Percentiles rank a stretch among this genome's conserved stretches.
Evolutionary conservation across 2,797 vertebrate genomes (phyloP).

Genomic region (Lycodopsis pacificus): DNA sequence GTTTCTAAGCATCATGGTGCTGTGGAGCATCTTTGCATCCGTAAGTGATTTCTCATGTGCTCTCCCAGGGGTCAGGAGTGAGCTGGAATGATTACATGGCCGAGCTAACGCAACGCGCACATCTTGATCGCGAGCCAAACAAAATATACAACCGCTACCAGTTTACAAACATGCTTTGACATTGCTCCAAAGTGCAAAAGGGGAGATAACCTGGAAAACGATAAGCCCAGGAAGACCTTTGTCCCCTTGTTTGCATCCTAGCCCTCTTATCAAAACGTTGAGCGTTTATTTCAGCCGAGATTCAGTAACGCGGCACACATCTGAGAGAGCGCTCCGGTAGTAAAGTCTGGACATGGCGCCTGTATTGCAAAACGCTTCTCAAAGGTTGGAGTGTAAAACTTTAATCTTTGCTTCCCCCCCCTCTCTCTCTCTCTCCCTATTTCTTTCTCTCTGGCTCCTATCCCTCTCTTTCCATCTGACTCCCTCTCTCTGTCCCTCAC

Average conservation of each 20-base stretch:
- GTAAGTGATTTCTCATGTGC: constrained; percentile 12
- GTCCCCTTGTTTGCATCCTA: constrained; percentile 66
- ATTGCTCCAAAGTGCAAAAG: constrained; percentile 66
- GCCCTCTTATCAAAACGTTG: constrained; percentile 69
- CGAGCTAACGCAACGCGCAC: constrained; percentile 23
- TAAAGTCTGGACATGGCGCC: constrained; percentile 64
- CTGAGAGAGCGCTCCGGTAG: constrained; percentile 49
- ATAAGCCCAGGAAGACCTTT: constrained; percentile 81
- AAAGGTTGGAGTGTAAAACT: constrained; percentile 80
- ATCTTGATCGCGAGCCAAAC: constrained; percentile 51
- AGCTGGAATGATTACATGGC: constrained; percentile 40
- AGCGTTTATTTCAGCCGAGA: constrained; percentile 57
- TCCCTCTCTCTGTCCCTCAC: constrained; percentile 59
- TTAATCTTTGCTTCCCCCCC: constrained; percentile 69
- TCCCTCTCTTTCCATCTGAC: constrained; percentile 41
- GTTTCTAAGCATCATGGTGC: neutral
- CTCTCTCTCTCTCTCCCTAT: constrained; percentile 1
- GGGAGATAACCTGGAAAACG: constrained; percentile 60
- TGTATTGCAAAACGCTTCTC: constrained; percentile 76
- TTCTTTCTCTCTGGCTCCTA: constrained; percentile 12
- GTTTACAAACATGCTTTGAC: constrained; percentile 74
- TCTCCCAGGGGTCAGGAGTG: constrained; percentile 41
- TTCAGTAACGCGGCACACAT: constrained; percentile 62
- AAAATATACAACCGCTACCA: constrained; percentile 52
- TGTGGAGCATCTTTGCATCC: constrained; percentile 22